Conservation (phyloP, 2,888 invertebrate genomes). For the Merodon equestris region DNA sequence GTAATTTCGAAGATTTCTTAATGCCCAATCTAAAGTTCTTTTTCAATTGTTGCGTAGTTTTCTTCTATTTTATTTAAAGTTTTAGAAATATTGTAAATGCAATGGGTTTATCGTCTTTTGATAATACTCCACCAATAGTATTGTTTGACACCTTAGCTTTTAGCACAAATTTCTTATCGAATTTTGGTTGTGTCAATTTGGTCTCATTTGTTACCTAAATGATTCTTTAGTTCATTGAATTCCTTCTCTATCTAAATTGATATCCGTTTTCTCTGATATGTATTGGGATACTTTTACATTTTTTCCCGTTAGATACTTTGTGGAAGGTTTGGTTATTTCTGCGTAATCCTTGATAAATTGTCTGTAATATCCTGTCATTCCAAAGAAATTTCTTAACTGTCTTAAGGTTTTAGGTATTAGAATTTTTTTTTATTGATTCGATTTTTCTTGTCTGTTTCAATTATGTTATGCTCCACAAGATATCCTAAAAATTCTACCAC, state of each 20-base stretch:
- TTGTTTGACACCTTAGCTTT: constrained; percentile 73
- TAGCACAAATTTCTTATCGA: constrained; percentile 13
- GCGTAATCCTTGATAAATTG: constrained; percentile 22
- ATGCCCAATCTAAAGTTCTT: constrained; percentile 75
- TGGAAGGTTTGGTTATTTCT: constrained; percentile 16
- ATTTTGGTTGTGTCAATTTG: constrained; percentile 18
- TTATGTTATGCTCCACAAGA: constrained; percentile 14
- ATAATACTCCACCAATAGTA: constrained; percentile 72
- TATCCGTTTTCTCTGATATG: constrained; percentile 18
- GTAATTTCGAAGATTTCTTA: constrained; percentile 74
- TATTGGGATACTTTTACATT: constrained; percentile 19
- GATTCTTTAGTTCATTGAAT: constrained; percentile 7
- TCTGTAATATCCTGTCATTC: constrained; percentile 26
- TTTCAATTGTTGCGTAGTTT: constrained; percentile 73
- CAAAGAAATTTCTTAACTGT: constrained; percentile 11
- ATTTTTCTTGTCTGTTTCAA: constrained; percentile 22
- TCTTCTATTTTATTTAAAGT: constrained; percentile 70
- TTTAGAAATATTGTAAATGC: constrained; percentile 70
- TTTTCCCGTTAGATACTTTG: constrained; percentile 20
- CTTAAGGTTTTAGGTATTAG: constrained; percentile 9
- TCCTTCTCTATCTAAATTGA: not conserved
- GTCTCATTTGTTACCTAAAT: not conserved
- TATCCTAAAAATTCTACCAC: constrained; percentile 9
- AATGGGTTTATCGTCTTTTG: constrained; percentile 64
- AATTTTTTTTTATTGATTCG: constrained; percentile 7